phyloP scores from a whole-genome alignment of 2,113 vertebrate genomes.

The Protobothrops mucrosquamatus region DNA sequence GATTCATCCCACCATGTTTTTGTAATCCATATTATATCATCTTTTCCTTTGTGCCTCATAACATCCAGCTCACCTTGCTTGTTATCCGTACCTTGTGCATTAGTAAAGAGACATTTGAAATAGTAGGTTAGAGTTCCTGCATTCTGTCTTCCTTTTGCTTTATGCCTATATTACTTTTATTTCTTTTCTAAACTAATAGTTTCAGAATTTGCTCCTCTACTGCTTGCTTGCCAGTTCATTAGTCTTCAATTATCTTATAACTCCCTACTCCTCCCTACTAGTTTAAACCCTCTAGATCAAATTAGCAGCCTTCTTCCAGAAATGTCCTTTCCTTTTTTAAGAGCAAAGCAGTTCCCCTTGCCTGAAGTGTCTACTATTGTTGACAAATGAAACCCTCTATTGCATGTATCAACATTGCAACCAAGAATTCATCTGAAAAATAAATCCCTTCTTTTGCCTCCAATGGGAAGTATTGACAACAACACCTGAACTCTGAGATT shows the following conservation, averaged over 20 bases:
- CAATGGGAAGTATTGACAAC: background rate
- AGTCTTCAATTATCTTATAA: background rate
- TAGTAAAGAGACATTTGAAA: too few species aligned
- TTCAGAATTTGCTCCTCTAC: background rate
- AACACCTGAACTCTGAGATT: background rate
- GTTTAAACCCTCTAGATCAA: background rate
- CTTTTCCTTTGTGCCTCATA: background rate
- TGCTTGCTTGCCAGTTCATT: background rate
- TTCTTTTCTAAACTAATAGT: background rate
- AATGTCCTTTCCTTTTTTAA: background rate
- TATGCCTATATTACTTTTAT: background rate
- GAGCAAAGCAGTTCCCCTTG: background rate
- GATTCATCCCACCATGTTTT: background rate
- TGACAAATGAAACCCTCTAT: background rate
- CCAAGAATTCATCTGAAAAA: background rate
- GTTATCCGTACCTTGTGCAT: background rate
- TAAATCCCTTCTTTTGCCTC: background rate
- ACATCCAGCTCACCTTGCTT: background rate
- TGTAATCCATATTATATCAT: background rate
- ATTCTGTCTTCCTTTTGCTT: background rate
- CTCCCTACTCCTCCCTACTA: background rate
- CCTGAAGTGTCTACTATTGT: background rate
- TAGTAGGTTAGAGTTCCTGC: too few species aligned
- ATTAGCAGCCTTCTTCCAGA: background rate
- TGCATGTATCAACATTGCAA: background rate